phyloP scores from a whole-genome alignment of 2,797 vertebrate genomes.

The Chelon labrosus region DNA sequence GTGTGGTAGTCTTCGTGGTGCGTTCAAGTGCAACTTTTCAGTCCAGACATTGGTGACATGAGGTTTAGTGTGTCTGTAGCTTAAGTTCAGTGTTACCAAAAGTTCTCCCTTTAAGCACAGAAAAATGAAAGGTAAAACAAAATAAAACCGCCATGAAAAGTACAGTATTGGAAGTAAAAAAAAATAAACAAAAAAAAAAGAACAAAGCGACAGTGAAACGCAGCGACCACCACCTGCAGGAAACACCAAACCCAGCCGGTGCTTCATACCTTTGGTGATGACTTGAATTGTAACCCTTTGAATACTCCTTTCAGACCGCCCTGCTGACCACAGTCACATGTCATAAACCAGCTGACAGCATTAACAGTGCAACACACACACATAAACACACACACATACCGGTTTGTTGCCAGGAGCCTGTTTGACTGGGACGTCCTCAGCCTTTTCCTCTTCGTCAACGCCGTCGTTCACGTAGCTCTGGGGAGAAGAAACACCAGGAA shows the following conservation, averaged over 20 bases:
- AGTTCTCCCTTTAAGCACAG: too few species aligned
- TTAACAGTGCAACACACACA: neutral
- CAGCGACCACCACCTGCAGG: constrained; percentile 18
- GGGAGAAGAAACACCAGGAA: constrained; percentile 13
- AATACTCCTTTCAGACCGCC: constrained; percentile 56
- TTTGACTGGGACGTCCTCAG: constrained; percentile 24
- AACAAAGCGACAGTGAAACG: neutral
- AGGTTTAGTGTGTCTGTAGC: too few species aligned
- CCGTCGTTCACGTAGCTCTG: constrained; percentile 55
- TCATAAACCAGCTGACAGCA: constrained; percentile 34
- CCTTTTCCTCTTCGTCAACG: constrained; percentile 22
- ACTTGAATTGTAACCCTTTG: constrained; percentile 64
- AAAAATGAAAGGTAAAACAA: too few species aligned
- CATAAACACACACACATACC: constrained; percentile 32
- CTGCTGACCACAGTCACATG: constrained; percentile 57
- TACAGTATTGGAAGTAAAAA: neutral
- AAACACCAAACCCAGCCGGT: neutral
- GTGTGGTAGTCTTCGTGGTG: too few species aligned
- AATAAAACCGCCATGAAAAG: neutral
- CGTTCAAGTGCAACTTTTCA: too few species aligned
- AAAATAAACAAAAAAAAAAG: neutral
- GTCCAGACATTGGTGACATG: too few species aligned
- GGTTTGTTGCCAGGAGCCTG: constrained; percentile 54
- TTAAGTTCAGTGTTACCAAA: too few species aligned
- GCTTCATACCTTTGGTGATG: constrained; percentile 62